Evolutionary conservation across 2,797 vertebrate genomes (phyloP).

Genomic region (Pseudotriccus pelzelni): DNA sequence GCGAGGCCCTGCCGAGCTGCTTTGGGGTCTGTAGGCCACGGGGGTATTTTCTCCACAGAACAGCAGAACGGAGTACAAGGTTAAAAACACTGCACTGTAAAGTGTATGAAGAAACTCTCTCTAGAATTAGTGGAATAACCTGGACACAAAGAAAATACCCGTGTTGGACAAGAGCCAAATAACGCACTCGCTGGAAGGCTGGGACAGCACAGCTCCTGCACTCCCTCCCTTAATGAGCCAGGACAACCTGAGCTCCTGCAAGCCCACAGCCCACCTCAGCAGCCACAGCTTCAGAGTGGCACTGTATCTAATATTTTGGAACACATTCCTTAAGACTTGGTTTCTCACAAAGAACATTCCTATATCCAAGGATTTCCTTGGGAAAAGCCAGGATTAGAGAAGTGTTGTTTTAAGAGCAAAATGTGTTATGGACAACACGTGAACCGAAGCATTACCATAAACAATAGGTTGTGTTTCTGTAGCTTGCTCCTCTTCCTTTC

Average conservation of each 20-base stretch:
- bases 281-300: background rate
- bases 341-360: background rate
- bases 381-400: background rate
- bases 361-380: background rate
- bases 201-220: background rate
- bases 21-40: background rate
- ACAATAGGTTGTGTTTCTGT: constrained; percentile 98
- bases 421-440: background rate
- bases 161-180: background rate
- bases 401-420: background rate
- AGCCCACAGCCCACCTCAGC: background rate
- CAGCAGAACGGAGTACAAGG: background rate
- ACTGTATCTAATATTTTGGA: background rate
- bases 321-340: background rate
- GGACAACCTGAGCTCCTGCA: background rate
- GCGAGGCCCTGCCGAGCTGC: background rate
- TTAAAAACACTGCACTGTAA: background rate
- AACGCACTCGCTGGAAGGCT: background rate
- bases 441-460: constrained; percentile 85
- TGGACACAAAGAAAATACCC: background rate
- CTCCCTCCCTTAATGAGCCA: background rate
- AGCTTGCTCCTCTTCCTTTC: constrained; percentile 98
- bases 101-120: background rate
- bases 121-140: background rate
- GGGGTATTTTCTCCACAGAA: background rate